Percentiles rank a stretch among this genome's conserved stretches.
phyloP scores from a whole-genome alignment of 2,113 vertebrate genomes.

The Oncorhynchus masou region DNA sequence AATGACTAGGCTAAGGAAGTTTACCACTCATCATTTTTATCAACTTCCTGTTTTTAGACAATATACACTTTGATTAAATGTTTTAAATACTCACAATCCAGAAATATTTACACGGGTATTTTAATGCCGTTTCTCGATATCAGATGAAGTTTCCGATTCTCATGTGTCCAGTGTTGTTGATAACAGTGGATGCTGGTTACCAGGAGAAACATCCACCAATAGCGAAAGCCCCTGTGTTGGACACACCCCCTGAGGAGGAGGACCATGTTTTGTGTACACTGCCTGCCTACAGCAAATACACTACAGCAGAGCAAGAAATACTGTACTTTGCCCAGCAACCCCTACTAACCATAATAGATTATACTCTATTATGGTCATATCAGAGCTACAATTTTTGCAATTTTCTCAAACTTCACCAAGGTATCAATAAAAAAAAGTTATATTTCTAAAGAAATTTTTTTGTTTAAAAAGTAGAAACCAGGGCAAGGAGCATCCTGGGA shows the following conservation, averaged over 20 bases:
- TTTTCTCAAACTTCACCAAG: no score
- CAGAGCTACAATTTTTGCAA: no score
- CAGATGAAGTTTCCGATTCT: slow-evolving; percentile 35
- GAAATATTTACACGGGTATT: slow-evolving; percentile 15
- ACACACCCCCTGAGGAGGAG: slow-evolving; percentile 46
- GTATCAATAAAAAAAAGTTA: no score
- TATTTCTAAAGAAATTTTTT: no score
- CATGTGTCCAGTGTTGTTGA: slow-evolving; percentile 57
- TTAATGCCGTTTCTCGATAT: slow-evolving; percentile 14
- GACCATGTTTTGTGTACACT: background rate
- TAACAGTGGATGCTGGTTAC: slow-evolving; percentile 59
- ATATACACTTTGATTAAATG: background rate
- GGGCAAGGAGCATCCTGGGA: no score
- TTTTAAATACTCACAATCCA: slow-evolving; percentile 48
- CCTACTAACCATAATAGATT: no score
- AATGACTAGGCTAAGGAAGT: background rate
- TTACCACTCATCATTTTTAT: background rate
- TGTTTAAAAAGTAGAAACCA: no score
- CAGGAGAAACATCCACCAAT: slow-evolving; percentile 69
- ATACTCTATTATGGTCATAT: no score
- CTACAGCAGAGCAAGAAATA: background rate
- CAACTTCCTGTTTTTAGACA: background rate
- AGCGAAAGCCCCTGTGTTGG: slow-evolving; percentile 5
- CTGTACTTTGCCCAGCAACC: no score
- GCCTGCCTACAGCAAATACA: slow-evolving; percentile 1